Percentiles rank a stretch among this genome's conserved stretches.
phyloP scores from a whole-genome alignment of 2,113 vertebrate genomes.

The Callionymus lyra region DNA sequence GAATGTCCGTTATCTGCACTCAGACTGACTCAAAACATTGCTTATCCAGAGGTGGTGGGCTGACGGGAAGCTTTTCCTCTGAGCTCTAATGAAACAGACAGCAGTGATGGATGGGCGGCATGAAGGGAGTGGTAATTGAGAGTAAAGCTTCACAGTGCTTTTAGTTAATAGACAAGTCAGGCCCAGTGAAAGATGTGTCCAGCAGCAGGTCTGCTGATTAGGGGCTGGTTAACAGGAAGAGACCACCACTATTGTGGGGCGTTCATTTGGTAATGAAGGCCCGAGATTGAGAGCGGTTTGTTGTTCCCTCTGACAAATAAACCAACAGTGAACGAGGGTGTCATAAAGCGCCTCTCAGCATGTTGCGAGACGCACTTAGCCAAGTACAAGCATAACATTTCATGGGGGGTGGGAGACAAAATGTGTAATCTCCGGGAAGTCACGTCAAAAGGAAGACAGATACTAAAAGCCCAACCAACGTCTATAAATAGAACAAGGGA shows the following conservation, averaged over 20 bases:
- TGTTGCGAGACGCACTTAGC: constrained; percentile 32
- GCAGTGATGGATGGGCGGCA: constrained; percentile 58
- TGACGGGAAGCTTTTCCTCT: constrained; percentile 19
- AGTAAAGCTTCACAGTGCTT: constrained; percentile 67
- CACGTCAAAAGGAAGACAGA: constrained; percentile 20
- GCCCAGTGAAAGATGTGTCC: constrained; percentile 65
- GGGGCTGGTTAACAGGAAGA: constrained; percentile 52
- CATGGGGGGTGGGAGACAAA: constrained; percentile 37
- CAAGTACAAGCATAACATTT: constrained; percentile 46
- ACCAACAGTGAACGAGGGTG: constrained; percentile 34
- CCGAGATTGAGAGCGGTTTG: constrained; percentile 9
- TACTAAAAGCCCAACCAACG: constrained; percentile 27
- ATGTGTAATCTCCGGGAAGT: constrained; percentile 33
- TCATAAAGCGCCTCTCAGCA: constrained; percentile 35
- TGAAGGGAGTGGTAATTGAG: constrained; percentile 69
- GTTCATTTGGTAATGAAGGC: constrained; percentile 61
- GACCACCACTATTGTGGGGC: constrained; percentile 13
- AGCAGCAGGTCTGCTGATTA: constrained; percentile 57
- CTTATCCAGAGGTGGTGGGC: constrained; percentile 27
- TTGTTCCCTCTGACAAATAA: constrained; percentile 25
- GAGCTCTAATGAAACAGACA: constrained; percentile 54
- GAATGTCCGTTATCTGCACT: constrained; percentile 20
- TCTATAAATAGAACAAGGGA: constrained; percentile 2
- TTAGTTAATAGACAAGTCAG: constrained; percentile 73
- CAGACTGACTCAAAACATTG: constrained; percentile 11